Percentiles rank a stretch among this genome's conserved stretches.
Evolutionary conservation across 2,113 vertebrate genomes (phyloP).

Genomic region (Paracanthobrama guichenoti): DNA sequence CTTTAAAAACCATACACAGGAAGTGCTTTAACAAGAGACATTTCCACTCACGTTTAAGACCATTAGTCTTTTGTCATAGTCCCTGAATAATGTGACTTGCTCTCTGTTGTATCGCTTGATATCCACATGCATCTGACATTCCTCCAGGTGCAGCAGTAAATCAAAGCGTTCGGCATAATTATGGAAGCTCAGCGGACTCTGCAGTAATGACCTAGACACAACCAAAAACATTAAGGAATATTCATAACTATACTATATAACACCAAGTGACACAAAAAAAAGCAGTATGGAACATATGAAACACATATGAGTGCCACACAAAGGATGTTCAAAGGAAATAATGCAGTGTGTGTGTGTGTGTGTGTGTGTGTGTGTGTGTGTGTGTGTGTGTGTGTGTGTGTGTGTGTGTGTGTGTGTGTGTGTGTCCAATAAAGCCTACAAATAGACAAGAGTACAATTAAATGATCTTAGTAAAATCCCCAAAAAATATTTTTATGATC

Average conservation of each 20-base stretch:
- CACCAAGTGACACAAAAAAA: not conserved
- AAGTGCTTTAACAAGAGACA: not conserved
- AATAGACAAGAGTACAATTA: not conserved
- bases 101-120: conserved; percentile 82
- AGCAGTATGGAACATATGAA: not conserved
- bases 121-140: conserved; percentile 88
- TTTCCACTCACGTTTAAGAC: conserved; percentile 76
- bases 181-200: conserved; percentile 68
- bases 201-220: conserved; percentile 66
- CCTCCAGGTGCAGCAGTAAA: conserved; percentile 86
- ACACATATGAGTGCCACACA: not conserved
- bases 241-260: not conserved
- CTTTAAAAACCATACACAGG: not conserved
- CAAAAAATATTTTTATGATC: not conserved
- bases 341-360: no score
- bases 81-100: conserved; percentile 70
- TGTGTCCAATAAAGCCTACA: not conserved
- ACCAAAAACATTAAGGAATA: not conserved
- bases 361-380: no score
- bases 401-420: no score
- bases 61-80: conserved; percentile 68
- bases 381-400: no score
- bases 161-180: conserved; percentile 81
- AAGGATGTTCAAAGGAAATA: no score
- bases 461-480: not conserved